Evolutionary conservation across 2,888 invertebrate species (phyloP).

Genomic region (Ferdinandea cuprea): DNA sequence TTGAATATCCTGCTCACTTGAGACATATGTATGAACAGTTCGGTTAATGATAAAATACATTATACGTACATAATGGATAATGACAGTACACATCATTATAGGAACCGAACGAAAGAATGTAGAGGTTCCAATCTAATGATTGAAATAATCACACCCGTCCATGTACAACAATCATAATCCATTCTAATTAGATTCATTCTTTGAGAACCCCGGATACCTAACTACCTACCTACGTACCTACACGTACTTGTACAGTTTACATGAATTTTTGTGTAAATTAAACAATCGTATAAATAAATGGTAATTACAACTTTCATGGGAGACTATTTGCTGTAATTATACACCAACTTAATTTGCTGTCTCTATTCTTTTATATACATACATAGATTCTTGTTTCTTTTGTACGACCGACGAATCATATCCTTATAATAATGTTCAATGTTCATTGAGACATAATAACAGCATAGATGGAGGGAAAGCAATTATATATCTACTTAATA

Average conservation of each 20-base stretch:
- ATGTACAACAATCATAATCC: conserved; percentile 38
- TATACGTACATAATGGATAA: no score
- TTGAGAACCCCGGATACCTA: conserved; percentile 38
- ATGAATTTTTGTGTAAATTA: conserved; percentile 23
- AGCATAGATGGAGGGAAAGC: neutral
- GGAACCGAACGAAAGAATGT: neutral
- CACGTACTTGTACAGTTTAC: conserved; percentile 1
- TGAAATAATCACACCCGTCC: conserved; percentile 54
- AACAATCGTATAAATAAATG: conserved; percentile 34
- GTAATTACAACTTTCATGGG: conserved; percentile 48
- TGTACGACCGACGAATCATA: no score
- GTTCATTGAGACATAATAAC: conserved; percentile 6
- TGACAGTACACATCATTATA: neutral
- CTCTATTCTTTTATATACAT: no score
- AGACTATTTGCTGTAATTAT: conserved; percentile 49
- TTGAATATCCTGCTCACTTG: conserved; percentile 29
- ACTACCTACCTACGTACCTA: no score
- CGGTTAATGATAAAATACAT: conserved; percentile 23
- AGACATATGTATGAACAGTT: conserved; percentile 26
- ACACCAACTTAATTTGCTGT: conserved; percentile 1
- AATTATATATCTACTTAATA: conserved; percentile 1
- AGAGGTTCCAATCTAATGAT: conserved; percentile 50
- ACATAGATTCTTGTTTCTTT: conserved; percentile 1
- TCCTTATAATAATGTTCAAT: neutral
- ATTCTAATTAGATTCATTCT: conserved; percentile 50